These are phyloP conservation scores for Ardeotis arabs DNA, from an alignment of 2,113 vertebrate species.

Conservation along the genomic window DNA sequence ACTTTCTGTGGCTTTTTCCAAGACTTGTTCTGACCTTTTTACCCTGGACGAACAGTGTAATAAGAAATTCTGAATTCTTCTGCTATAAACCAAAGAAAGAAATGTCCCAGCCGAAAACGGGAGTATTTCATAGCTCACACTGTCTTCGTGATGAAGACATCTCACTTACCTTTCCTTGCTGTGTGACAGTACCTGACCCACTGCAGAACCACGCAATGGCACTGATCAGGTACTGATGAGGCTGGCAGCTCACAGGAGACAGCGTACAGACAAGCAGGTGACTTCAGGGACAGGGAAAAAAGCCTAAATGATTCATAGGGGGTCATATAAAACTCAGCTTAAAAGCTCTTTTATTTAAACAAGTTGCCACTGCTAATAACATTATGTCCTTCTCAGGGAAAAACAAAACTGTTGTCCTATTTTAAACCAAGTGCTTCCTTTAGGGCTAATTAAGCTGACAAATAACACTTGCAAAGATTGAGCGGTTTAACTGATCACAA, in stretches of 20 bases:
- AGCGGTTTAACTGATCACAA: constrained; percentile 21
- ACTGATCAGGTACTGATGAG: not conserved
- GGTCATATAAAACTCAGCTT: not conserved
- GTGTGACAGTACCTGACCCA: not conserved
- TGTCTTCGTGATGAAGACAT: not conserved
- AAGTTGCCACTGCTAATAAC: constrained; percentile 34
- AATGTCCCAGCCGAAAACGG: rapidly evolving
- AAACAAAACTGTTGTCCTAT: constrained; percentile 55
- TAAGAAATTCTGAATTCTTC: not conserved
- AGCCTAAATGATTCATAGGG: not conserved
- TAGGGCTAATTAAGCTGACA: constrained; percentile 74
- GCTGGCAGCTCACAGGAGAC: not conserved
- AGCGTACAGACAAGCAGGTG: not conserved
- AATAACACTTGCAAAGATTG: constrained; percentile 44
- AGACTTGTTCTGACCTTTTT: not conserved
- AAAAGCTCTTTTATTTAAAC: constrained; percentile 58
- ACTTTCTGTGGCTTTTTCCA: not conserved
- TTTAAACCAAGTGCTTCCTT: constrained; percentile 71
- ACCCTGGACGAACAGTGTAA: not conserved
- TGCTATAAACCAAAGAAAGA: not conserved
- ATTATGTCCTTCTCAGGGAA: constrained; percentile 54
- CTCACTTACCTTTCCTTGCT: no score
- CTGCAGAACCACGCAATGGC: not conserved
- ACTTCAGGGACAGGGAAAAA: not conserved
- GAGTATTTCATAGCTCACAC: not conserved